Conservation (phyloP, 2,113 vertebrate species). For the Capra hircus region DNA sequence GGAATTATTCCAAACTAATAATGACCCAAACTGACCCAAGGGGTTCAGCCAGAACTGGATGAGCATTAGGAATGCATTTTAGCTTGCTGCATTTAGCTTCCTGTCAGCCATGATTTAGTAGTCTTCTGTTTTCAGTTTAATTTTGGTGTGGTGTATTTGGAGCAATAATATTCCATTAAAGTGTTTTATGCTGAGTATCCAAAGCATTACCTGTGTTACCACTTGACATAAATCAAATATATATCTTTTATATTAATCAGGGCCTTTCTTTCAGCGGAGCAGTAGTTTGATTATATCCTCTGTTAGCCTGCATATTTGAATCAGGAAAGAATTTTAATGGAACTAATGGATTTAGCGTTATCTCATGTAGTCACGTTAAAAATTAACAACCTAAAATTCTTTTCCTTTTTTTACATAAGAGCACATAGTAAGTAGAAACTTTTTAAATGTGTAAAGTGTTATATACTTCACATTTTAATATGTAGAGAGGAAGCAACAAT, state of each 20-base stretch:
- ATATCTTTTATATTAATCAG: constrained; percentile 54
- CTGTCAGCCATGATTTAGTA: constrained; percentile 55
- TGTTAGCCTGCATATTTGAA: constrained; percentile 42
- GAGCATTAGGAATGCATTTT: constrained; percentile 51
- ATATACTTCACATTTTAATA: constrained; percentile 27
- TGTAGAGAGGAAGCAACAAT: not conserved
- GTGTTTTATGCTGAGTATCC: constrained; percentile 51
- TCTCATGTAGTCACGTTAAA: constrained; percentile 49
- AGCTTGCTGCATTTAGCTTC: constrained; percentile 55
- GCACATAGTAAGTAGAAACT: constrained; percentile 7
- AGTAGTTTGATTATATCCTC: constrained; percentile 53
- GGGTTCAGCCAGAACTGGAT: constrained; percentile 39
- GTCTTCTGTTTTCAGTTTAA: constrained; percentile 62
- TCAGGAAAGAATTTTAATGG: constrained; percentile 61
- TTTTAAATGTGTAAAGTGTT: constrained; percentile 32
- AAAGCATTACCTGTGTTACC: constrained; percentile 64
- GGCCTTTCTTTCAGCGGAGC: constrained; percentile 27
- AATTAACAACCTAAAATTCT: constrained; percentile 60
- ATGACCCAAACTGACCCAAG: constrained; percentile 50
- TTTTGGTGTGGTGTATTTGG: constrained; percentile 59
- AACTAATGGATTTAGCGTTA: constrained; percentile 55
- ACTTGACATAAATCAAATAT: constrained; percentile 62
- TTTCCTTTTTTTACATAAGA: constrained; percentile 33
- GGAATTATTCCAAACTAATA: constrained; percentile 62
- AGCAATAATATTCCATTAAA: constrained; percentile 62